Evolutionary conservation across 1,140 invertebrate genomes (phyloP).

Genomic region (Bombus cullumanus): DNA sequence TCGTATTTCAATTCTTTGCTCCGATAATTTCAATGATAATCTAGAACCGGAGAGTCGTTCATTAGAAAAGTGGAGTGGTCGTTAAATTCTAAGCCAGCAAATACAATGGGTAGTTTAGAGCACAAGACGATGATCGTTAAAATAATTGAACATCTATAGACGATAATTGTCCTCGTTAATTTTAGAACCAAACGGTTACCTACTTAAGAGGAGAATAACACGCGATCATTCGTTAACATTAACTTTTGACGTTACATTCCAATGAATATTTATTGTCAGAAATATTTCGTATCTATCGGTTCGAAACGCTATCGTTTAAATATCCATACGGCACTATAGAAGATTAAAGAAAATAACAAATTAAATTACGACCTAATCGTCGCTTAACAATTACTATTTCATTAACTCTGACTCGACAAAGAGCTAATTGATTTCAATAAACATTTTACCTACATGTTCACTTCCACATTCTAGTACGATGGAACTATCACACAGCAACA

Average conservation of each 20-base stretch:
- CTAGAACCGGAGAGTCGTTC: background rate
- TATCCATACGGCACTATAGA: too few species aligned
- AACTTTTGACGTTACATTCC: too few species aligned
- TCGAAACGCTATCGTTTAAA: too few species aligned
- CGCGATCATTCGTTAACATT: background rate
- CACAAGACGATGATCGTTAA: constrained; percentile 49
- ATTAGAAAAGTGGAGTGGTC: constrained; percentile 28
- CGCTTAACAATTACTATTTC: background rate
- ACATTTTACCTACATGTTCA: too few species aligned
- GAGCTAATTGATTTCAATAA: too few species aligned
- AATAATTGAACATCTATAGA: constrained; percentile 51
- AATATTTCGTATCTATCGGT: too few species aligned
- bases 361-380: background rate
- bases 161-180: constrained; percentile 25
- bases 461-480: background rate
- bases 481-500: too few species aligned
- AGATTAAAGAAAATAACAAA: background rate
- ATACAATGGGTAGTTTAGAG: constrained; percentile 56
- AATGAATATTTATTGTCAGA: too few species aligned
- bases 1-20: background rate
- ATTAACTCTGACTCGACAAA: too few species aligned
- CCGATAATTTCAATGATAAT: constrained; percentile 13
- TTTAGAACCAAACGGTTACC: background rate
- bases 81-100: constrained; percentile 41
- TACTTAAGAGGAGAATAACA: background rate